Evolutionary conservation across 2,888 invertebrate species (phyloP), one percentile per base, ranked within the genome.

Genomic region (Drosophila recens): DNA sequence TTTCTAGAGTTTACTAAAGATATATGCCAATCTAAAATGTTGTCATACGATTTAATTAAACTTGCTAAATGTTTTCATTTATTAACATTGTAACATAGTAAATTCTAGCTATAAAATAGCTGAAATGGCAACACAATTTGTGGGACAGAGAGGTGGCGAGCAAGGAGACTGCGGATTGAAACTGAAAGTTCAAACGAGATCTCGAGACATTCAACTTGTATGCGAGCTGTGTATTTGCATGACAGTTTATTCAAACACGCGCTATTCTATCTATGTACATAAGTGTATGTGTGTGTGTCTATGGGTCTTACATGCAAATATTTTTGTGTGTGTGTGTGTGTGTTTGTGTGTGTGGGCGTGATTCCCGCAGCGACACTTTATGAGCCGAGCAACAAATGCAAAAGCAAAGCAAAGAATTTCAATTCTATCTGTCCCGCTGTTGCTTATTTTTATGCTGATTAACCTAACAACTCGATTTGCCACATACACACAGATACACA

Each of bases 401-500:
- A 36, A 36, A 49, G 36, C 43, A 38, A n/a, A 51, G 46, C 34
- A 43, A 58, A 45, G 46, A 42, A 70, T 80, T 65, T 62, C 68
- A 72, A 72, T 65, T 79, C 64, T 62, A 72, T 75, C 75, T 59
- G 54, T 33, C 15, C 46, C 17, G 65, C 53, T 49, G 58, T 58
- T 75, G 78, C 81, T 79, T 80, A 83, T 86, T 80, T 80, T 82
- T 76, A 79, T 78, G 76, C 88, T 83, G 88, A 84, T 84, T 84
- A 88, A 84, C 67, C 68, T 70, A 67, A 68, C 75, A 79, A 68
- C 71, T 70, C 62, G 65, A 67, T 80, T 64, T 64, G 72, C 45
- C 48, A 63, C 45, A 59, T 30, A 43, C 33, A 34, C 46, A 45
- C 33, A 33, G 20, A 36, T 27, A 48, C 45, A 20, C 3, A 59